Base-by-base conservation (phyloP, 2,797 vertebrate species). In the Choloepus didactylus region DNA sequence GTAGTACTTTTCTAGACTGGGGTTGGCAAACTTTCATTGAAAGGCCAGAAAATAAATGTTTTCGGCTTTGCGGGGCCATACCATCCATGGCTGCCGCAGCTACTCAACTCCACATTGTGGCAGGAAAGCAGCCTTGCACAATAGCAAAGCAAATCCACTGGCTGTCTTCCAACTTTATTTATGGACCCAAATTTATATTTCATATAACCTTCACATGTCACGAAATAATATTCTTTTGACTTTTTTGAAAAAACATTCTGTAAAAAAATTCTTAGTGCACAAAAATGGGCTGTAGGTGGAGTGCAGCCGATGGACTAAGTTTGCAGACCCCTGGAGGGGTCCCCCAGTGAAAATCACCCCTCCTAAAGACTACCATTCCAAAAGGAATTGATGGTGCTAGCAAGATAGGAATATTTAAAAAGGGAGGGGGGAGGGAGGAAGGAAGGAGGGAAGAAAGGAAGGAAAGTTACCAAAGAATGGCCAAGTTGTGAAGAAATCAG, bases 161-260 rank as follows among this genome's bases (percentile, higher is more conserved):
- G 51, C 75, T 51, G 10, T 29, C 18, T n/a, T 62, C 44, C 51
- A 81, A 35, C 59, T 46, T 88, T n/a, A 73, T 66, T 72, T 79
- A 64, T 25, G 14, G 75, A 41, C 56, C 66, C 18, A 86, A 75
- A 77, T 87, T 1, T 95, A 49, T 86, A 80, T 90, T 87, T 76
- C 88, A 69, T 27, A 54, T 19, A 66, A n/a, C 85, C 87, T 25
- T 83, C 73, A 44, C 44, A 75, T 72, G 29, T 49, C 35, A 51
- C 79, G 66, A 90, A 92, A 81, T 16, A 70, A 70, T 25, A 84
- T 21, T 80, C 73, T 87, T 79, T 62, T 62, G n/a, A 46, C 35
- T 51, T 84, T 92, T 76, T 89, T 70, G 76, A 84, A 70, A 87
- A 79, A 49, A 49, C 49, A 12, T 49, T 49, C 49, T 3, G 46